phyloP scores from a whole-genome alignment of 2,113 vertebrate genomes.

The Haplochromis vanheusdeni region DNA sequence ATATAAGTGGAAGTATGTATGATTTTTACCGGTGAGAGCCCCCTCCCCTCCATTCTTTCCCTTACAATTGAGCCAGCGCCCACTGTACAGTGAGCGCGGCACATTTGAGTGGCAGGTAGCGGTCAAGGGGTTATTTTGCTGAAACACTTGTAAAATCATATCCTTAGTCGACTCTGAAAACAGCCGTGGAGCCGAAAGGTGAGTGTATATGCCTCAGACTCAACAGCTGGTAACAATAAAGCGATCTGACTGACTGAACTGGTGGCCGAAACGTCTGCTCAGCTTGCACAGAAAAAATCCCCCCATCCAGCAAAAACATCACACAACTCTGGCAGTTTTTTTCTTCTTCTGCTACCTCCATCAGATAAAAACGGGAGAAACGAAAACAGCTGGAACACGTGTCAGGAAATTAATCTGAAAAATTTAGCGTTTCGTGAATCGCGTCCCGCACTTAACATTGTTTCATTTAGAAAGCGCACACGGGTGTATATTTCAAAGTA shows the following conservation, averaged over 20 bases:
- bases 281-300: slow-evolving; percentile 66
- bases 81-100: not conserved
- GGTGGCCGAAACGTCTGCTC: slow-evolving; percentile 71
- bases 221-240: slow-evolving; percentile 78
- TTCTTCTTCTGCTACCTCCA: slow-evolving; percentile 36
- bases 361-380: slow-evolving; percentile 7
- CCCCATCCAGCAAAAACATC: slow-evolving; percentile 74
- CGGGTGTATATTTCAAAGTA: slow-evolving; percentile 38
- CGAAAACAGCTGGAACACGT: slow-evolving; percentile 46
- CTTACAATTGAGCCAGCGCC: slow-evolving; percentile 35
- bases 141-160: slow-evolving; percentile 54
- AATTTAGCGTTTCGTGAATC: slow-evolving; percentile 24
- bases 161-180: slow-evolving; percentile 41
- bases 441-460: slow-evolving; percentile 27
- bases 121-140: slow-evolving; percentile 50
- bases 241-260: slow-evolving; percentile 64
- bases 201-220: slow-evolving; percentile 47
- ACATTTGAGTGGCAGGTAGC: slow-evolving; percentile 41
- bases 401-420: slow-evolving; percentile 41
- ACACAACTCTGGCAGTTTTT: slow-evolving; percentile 42
- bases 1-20: not conserved
- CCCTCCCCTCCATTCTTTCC: not conserved
- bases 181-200: slow-evolving; percentile 56
- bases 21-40: not conserved
- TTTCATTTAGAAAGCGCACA: slow-evolving; percentile 36